Percentiles rank a stretch among this genome's conserved stretches.
phyloP scores from a whole-genome alignment of 2,113 vertebrate genomes.

The Lethenteron reissneri region DNA sequence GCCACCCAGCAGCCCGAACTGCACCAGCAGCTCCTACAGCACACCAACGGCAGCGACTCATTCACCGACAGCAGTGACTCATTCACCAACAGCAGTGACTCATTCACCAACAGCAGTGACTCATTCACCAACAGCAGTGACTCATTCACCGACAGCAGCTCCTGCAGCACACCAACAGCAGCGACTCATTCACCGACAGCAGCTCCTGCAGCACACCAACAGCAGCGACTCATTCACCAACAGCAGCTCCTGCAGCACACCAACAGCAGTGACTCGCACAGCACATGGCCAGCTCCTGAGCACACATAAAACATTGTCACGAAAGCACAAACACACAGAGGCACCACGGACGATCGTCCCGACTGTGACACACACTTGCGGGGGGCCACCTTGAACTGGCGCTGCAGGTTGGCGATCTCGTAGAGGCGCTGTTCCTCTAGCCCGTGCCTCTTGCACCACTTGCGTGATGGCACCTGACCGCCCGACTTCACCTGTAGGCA shows the following conservation, averaged over 20 bases:
- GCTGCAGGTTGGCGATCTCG: slow-evolving; percentile 57
- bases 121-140: too few relatives aligned
- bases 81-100: too few relatives aligned
- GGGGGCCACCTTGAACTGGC: slow-evolving; percentile 46
- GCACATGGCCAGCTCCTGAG: too few relatives aligned
- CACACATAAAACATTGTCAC: neutral
- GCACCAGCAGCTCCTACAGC: slow-evolving; percentile 36
- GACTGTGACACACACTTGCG: neutral
- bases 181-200: too few relatives aligned
- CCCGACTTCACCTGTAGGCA: slow-evolving; percentile 41
- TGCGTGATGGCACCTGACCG: slow-evolving; percentile 27
- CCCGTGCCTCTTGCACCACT: slow-evolving; percentile 54
- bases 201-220: too few relatives aligned
- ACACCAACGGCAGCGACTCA: neutral
- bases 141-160: too few relatives aligned
- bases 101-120: too few relatives aligned
- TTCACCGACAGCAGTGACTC: too few relatives aligned
- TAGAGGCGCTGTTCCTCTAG: slow-evolving; percentile 73
- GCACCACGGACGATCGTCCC: neutral
- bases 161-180: too few relatives aligned
- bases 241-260: too few relatives aligned
- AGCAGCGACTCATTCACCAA: too few relatives aligned
- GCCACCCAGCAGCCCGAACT: slow-evolving; percentile 34
- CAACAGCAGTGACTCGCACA: neutral
- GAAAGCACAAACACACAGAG: neutral